phyloP scores from a whole-genome alignment of 2,113 vertebrate genomes.

The Procapra przewalskii region DNA sequence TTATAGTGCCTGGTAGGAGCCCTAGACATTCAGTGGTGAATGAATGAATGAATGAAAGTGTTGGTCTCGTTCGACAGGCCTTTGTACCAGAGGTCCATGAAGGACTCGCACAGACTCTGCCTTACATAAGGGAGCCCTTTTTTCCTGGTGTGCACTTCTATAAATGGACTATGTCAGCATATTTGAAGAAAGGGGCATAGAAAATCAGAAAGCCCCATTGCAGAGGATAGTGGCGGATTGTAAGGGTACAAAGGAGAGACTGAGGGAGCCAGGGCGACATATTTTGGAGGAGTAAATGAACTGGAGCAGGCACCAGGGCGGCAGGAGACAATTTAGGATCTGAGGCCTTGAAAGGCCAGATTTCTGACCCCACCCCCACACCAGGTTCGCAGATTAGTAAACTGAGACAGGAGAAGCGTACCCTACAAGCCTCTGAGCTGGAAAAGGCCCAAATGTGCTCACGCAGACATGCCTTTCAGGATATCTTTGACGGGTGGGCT shows the following conservation, averaged over 20 bases:
- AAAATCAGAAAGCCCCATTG: conserved; percentile 71
- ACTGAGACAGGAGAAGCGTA: not conserved
- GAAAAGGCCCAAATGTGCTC: not conserved
- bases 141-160: conserved; percentile 72
- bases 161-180: conserved; percentile 78
- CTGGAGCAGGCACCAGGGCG: conserved; percentile 43
- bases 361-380: not conserved
- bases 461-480: not conserved
- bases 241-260: conserved; percentile 73
- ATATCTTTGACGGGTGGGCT: not conserved
- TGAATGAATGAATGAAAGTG: conserved; percentile 72
- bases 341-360: conserved; percentile 39
- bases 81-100: conserved; percentile 67
- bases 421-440: not conserved
- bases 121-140: conserved; percentile 75
- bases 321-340: conserved; percentile 32
- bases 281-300: conserved; percentile 60
- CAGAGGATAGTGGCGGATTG: conserved; percentile 70
- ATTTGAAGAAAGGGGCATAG: conserved; percentile 76
- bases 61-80: conserved; percentile 52
- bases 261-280: conserved; percentile 58
- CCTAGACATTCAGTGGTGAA: conserved; percentile 18
- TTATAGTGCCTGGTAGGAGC: not conserved
- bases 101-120: conserved; percentile 67
- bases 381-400: conserved; percentile 20